Evolutionary conservation across 2,888 invertebrate genomes (phyloP).

Genomic region (Gerris lacustris): DNA sequence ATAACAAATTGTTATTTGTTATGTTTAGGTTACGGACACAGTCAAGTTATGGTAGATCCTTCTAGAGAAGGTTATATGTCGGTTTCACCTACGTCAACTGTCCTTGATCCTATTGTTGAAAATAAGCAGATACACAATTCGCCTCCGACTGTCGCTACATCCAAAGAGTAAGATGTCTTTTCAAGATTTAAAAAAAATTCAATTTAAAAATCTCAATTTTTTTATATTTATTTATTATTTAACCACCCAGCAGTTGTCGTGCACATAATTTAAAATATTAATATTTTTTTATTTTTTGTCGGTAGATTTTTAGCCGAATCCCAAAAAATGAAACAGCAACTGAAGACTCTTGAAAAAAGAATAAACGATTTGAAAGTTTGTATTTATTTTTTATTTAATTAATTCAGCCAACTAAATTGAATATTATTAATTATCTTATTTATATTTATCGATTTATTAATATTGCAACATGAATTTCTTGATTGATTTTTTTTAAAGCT

Average conservation of each 20-base stretch:
- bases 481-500: slow-evolving; percentile 33
- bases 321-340: slow-evolving; percentile 45
- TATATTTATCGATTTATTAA: too few species aligned
- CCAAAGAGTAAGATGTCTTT: slow-evolving; percentile 13
- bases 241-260: too few species aligned
- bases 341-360: slow-evolving; percentile 48
- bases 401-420: background rate
- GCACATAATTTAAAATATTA: too few species aligned
- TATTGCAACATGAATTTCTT: background rate
- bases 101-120: background rate
- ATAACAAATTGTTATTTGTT: too few species aligned
- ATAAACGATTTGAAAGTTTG: slow-evolving; percentile 46
- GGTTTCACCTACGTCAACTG: slow-evolving; percentile 12
- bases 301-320: slow-evolving; percentile 44
- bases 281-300: slow-evolving; percentile 11
- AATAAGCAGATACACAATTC: background rate
- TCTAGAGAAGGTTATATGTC: slow-evolving; percentile 16
- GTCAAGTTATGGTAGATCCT: slow-evolving; percentile 4
- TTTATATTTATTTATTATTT: too few species aligned
- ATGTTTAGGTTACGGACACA: too few species aligned
- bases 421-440: too few species aligned
- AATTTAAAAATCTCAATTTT: too few species aligned
- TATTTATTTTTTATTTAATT: background rate
- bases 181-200: too few species aligned
- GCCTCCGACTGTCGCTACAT: background rate